phyloP scores from a whole-genome alignment of 1,140 invertebrate genomes.

The Grapholita molesta region DNA sequence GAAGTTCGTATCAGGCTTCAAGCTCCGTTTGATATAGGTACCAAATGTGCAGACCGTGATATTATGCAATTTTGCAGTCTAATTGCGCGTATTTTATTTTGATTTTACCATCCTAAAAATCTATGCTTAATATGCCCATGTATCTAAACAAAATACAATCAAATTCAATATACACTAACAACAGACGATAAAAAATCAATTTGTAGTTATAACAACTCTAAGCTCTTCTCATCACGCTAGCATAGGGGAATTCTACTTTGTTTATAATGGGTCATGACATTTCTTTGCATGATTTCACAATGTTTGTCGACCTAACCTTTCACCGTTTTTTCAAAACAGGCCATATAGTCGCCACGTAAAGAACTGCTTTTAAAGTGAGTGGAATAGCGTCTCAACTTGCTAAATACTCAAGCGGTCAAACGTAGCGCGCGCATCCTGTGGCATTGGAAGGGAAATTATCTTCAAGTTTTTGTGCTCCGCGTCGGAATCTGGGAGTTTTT shows the following conservation, averaged over 20 bases:
- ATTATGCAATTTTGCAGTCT: too few relatives aligned
- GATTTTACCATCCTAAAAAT: not conserved
- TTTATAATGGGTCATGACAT: not conserved
- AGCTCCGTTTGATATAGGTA: too few relatives aligned
- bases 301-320: not conserved
- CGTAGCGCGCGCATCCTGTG: constrained; percentile 44
- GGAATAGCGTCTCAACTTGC: constrained; percentile 4
- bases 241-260: not conserved
- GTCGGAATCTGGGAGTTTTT: constrained; percentile 74
- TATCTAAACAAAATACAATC: not conserved
- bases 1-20: too few relatives aligned
- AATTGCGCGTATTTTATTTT: too few relatives aligned
- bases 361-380: not conserved
- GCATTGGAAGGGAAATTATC: constrained; percentile 72
- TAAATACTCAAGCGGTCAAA: constrained; percentile 59
- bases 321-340: not conserved
- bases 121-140: not conserved
- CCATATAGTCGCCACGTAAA: not conserved
- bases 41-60: too few relatives aligned
- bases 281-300: too few relatives aligned
- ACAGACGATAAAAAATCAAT: not conserved
- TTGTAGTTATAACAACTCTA: too few relatives aligned
- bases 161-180: not conserved
- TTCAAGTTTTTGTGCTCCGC: constrained; percentile 74
- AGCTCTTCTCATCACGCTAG: not conserved